Percentiles rank a stretch among this genome's conserved stretches.
Evolutionary conservation across 2,113 vertebrate genomes (phyloP).

Genomic region (Notothenia coriiceps): DNA sequence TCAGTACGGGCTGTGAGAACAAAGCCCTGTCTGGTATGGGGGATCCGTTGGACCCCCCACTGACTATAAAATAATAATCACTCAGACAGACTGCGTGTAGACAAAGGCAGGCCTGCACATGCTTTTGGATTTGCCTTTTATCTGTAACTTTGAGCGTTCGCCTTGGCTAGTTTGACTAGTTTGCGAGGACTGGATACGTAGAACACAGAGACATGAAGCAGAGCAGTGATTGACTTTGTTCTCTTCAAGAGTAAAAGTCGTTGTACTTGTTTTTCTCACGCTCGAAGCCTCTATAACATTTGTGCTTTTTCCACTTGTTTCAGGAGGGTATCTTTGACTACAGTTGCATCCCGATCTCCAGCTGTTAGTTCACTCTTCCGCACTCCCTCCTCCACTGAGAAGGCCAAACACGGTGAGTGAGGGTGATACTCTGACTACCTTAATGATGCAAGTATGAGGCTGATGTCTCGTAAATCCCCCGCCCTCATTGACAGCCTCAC

Average conservation of each 20-base stretch:
- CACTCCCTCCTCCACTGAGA: slow-evolving; percentile 79
- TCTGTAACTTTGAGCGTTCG: slow-evolving; percentile 14
- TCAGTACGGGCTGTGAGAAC: slow-evolving; percentile 48
- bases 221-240: background rate
- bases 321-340: slow-evolving; percentile 91
- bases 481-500: background rate
- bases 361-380: slow-evolving; percentile 43
- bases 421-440: background rate
- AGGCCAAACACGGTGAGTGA: slow-evolving; percentile 86
- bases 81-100: slow-evolving; percentile 35
- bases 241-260: background rate
- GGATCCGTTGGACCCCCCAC: slow-evolving; percentile 74
- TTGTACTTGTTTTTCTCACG: background rate
- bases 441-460: background rate
- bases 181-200: background rate
- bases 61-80: slow-evolving; percentile 67
- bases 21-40: slow-evolving; percentile 69
- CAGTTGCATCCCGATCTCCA: slow-evolving; percentile 80
- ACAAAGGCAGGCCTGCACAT: slow-evolving; percentile 57
- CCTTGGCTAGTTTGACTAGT: background rate
- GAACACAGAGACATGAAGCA: background rate
- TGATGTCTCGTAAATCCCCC: background rate
- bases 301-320: slow-evolving; percentile 33
- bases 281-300: background rate
- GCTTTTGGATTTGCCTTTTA: slow-evolving; percentile 42